Evolutionary conservation across 2,113 vertebrate genomes (phyloP).

Genomic region (Triplophysa siluroides): DNA sequence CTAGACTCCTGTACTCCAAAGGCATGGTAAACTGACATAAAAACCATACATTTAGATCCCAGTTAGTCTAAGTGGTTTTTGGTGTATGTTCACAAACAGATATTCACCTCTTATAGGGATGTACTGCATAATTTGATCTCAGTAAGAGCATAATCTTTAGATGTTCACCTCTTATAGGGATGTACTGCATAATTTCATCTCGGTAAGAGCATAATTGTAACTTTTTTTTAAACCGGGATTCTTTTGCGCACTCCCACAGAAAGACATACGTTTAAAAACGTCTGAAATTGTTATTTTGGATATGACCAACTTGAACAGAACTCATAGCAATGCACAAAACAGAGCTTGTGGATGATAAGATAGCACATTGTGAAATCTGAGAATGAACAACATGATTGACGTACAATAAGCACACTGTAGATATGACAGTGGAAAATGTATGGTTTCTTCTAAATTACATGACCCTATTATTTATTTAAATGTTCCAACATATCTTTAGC

Average conservation of each 20-base stretch:
- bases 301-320: not conserved
- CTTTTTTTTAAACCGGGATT: too few species aligned
- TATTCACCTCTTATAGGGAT: too few species aligned
- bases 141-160: not conserved
- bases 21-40: not conserved
- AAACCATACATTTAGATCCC: not conserved
- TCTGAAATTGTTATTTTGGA: not conserved
- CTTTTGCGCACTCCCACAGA: not conserved
- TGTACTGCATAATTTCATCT: too few species aligned
- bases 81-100: too few species aligned
- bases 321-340: not conserved
- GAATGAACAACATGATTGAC: not conserved
- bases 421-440: not conserved
- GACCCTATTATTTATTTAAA: constrained; percentile 16
- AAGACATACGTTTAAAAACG: not conserved
- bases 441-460: not conserved
- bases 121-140: too few species aligned
- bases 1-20: constrained; percentile 11
- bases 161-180: too few species aligned
- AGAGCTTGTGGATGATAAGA: constrained; percentile 4
- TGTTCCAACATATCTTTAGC: not conserved
- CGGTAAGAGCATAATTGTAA: not conserved
- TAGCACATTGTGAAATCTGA: constrained; percentile 11
- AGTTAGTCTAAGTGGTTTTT: too few species aligned
- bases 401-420: not conserved